Evolutionary conservation across 2,888 invertebrate species (phyloP), one percentile per base, ranked within the genome.

Genomic region (Nemurella pictetii): DNA sequence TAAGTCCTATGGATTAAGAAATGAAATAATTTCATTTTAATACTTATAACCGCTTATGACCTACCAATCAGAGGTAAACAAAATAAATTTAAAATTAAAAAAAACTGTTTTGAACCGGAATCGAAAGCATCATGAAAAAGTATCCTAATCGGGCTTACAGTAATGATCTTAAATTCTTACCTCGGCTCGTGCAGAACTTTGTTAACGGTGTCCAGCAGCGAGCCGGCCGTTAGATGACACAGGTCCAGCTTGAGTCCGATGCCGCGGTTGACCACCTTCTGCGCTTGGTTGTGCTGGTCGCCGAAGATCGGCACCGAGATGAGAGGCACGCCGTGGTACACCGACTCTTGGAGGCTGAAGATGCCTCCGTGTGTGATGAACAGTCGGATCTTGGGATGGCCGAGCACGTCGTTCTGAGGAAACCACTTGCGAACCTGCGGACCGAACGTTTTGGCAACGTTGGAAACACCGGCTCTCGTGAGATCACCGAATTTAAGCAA

Each of bases 141-240:
- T n/a, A n/a, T n/a, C n/a, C n/a, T n/a, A n/a, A n/a, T n/a, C n/a
- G n/a, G n/a, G n/a, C n/a, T n/a, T n/a, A n/a, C n/a, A n/a, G n/a
- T n/a, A n/a, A n/a, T n/a, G n/a, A n/a, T n/a, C n/a, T n/a, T n/a
- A n/a, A n/a, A n/a, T n/a, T 20, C 55, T 55, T 55, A 32, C 32
- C 32, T 3, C 32, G 55, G 89, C 87, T 92, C 89, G 5, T 89
- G 89, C 12, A 93, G 88, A 85, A 92, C 87, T 84, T 91, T 90
- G 3, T 90, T 89, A 9, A 93, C 89, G 0, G 91, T 89, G 26
- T 89, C 88, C 35, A 89, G 88, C 90, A 92, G 90, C 0, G 88
- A 87, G n/a, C 89, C 87, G 73, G 88, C 89, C 9, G 89, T 89
- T 1, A 90, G 89, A 9, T 91, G 89, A 83, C 88, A 88, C 35